A percentile compares a stretch with the other conserved stretches of the same genome.
Evolutionary conservation across 2,888 invertebrate genomes (phyloP).

Genomic region (Oasisia sp.): DNA sequence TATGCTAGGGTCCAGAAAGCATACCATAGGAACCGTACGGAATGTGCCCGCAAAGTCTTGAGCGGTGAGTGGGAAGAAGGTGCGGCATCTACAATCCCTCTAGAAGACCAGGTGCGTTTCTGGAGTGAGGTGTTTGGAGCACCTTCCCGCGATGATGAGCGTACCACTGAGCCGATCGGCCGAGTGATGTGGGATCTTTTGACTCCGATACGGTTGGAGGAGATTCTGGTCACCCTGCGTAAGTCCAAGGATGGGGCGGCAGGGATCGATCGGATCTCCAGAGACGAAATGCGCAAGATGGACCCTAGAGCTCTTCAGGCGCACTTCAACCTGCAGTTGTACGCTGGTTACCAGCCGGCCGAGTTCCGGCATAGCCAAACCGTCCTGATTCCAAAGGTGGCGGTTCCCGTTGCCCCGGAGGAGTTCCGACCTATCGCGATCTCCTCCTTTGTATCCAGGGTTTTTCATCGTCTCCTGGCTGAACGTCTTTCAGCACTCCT

Average conservation of each 20-base stretch:
- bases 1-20: not conserved
- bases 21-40: not conserved
- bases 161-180: not conserved
- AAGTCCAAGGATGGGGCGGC: not conserved
- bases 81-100: not conserved
- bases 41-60: not conserved
- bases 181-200: not conserved
- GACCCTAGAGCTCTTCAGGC: not conserved
- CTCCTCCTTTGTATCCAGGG: not conserved
- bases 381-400: not conserved
- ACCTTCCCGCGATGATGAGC: not conserved
- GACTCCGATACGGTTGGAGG: not conserved
- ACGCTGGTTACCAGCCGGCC: conserved; percentile 9
- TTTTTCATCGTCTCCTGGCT: not conserved
- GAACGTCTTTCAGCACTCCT: not conserved
- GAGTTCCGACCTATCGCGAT: too few species aligned
- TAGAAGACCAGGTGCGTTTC: not conserved
- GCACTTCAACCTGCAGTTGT: conserved; percentile 14
- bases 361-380: not conserved
- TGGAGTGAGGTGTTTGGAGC: not conserved
- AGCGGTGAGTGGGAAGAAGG: not conserved
- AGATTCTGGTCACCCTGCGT: not conserved
- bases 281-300: not conserved
- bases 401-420: too few species aligned
- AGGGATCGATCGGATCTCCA: not conserved